phyloP scores from a whole-genome alignment of 1,140 invertebrate genomes.

The Bombyx mandarina region DNA sequence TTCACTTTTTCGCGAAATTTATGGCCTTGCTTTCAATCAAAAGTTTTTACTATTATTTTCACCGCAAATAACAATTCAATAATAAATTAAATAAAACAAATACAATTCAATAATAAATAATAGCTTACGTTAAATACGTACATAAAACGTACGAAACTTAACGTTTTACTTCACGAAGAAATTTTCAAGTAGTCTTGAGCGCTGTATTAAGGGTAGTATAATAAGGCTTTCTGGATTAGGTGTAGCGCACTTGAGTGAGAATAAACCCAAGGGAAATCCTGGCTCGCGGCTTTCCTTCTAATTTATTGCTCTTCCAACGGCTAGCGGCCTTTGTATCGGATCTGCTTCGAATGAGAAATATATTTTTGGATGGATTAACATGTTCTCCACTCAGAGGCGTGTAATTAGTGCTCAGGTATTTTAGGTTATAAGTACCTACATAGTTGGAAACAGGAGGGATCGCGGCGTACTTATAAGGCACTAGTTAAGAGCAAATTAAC shows the following conservation, averaged over 20 bases:
- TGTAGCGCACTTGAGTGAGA: constrained; percentile 66
- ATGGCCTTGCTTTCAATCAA: too few relatives aligned
- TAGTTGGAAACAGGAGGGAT: too few relatives aligned
- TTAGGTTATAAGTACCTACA: constrained; percentile 4
- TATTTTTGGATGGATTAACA: constrained; percentile 64
- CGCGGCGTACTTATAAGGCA: too few relatives aligned
- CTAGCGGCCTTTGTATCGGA: constrained; percentile 65
- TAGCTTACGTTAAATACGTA: background rate
- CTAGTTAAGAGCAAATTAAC: too few relatives aligned
- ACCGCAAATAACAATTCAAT: too few relatives aligned
- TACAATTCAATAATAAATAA: background rate
- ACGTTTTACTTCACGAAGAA: constrained; percentile 52
- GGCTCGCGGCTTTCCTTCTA: constrained; percentile 64
- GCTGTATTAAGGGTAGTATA: constrained; percentile 65
- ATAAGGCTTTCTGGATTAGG: constrained; percentile 70
- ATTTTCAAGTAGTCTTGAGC: constrained; percentile 68
- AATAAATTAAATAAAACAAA: background rate
- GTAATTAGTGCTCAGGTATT: constrained; percentile 34
- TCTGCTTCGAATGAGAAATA: constrained; percentile 55
- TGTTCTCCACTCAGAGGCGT: constrained; percentile 26
- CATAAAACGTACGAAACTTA: constrained; percentile 30
- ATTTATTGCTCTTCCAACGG: constrained; percentile 66
- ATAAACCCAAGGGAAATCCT: constrained; percentile 68
- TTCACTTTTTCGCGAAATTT: too few relatives aligned
- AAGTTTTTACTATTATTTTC: too few relatives aligned